Percentiles rank a stretch among this genome's conserved stretches.
These are phyloP conservation scores for Mormyrus iriodes DNA, from an alignment of 2,113 vertebrate species.

Conservation along the genomic window DNA sequence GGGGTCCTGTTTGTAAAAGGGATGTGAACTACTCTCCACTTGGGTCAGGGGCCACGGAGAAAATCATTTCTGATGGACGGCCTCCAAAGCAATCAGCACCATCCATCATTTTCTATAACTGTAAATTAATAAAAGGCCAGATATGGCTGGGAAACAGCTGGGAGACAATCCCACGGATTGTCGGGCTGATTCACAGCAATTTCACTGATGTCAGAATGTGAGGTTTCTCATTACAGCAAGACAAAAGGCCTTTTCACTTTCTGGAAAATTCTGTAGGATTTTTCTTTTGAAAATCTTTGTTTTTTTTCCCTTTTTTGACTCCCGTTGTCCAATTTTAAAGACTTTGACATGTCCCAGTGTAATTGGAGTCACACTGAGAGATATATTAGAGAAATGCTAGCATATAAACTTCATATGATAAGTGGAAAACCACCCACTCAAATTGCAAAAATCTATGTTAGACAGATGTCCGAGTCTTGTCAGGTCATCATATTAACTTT, in stretches of 20 bases:
- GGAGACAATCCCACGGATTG: constrained; percentile 1
- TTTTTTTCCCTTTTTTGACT: background rate
- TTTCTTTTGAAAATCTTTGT: background rate
- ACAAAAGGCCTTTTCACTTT: background rate
- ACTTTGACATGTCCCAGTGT: background rate
- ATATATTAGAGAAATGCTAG: background rate
- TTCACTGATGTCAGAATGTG: constrained; percentile 19
- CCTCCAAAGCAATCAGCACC: background rate
- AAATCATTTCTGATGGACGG: constrained; percentile 16
- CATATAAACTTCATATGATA: background rate
- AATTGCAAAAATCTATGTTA: background rate
- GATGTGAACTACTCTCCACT: background rate
- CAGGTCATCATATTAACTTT: background rate
- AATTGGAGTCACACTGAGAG: background rate
- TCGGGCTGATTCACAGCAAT: constrained; percentile 17
- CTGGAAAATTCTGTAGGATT: background rate
- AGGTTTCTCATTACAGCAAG: background rate
- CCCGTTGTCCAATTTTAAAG: background rate
- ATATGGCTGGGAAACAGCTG: background rate
- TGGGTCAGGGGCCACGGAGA: background rate
- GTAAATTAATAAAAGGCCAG: constrained; percentile 18
- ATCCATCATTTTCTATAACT: background rate
- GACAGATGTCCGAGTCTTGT: background rate
- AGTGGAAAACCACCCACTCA: background rate
- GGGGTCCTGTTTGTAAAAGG: background rate